Conservation (phyloP, 2,888 invertebrate species). For the Pristionchus fissidentatus region DNA sequence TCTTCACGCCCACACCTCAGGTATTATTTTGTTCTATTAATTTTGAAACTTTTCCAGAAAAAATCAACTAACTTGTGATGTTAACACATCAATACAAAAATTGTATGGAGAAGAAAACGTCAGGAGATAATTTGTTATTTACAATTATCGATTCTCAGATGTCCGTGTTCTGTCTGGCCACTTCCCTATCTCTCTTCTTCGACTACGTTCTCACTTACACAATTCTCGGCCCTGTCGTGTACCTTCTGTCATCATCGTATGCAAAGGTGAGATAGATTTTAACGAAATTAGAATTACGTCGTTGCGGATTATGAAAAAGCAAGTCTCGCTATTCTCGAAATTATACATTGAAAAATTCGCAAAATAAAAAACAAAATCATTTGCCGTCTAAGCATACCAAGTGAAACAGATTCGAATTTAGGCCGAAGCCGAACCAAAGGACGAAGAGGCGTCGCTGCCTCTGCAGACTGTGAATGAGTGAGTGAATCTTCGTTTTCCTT, state of each 20-base stretch:
- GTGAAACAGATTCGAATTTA: background rate
- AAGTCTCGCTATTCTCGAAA: too few species aligned
- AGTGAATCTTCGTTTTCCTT: too few species aligned
- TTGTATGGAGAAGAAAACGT: background rate
- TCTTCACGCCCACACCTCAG: conserved; percentile 73
- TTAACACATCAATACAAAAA: background rate
- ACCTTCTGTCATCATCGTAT: conserved; percentile 50
- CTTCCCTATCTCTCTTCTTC: conserved; percentile 71
- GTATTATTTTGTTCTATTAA: conserved; percentile 49
- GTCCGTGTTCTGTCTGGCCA: conserved; percentile 72
- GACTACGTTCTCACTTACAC: conserved; percentile 74
- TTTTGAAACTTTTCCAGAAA: background rate
- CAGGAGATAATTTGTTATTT: background rate
- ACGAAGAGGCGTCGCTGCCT: background rate
- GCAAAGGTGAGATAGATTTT: background rate
- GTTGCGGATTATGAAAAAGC: background rate
- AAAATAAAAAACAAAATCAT: too few species aligned
- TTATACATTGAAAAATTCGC: too few species aligned
- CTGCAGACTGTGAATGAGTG: background rate
- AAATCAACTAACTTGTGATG: background rate
- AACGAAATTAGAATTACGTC: background rate
- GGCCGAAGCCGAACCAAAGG: conserved; percentile 16
- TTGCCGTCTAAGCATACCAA: background rate
- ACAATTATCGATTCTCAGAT: conserved; percentile 59
- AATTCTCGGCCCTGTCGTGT: conserved; percentile 63